These are phyloP conservation scores for Drosophila eugracilis DNA, from an alignment of 1,140 invertebrate species.

Conservation along the genomic window DNA sequence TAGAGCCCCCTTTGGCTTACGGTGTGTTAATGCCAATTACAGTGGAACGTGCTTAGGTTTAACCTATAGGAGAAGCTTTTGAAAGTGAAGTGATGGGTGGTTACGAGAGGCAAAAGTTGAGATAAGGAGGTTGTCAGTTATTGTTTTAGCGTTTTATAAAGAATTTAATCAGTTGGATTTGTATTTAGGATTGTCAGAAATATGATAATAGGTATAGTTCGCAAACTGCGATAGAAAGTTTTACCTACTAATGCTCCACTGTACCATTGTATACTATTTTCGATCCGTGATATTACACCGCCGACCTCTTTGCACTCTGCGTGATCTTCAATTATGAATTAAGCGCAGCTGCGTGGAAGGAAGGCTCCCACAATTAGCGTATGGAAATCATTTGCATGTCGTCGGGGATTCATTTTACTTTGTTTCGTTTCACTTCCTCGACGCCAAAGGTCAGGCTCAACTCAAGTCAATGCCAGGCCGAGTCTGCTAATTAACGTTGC, in stretches of 20 bases:
- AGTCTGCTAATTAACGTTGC: slow-evolving; percentile 44
- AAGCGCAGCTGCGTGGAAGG: slow-evolving; percentile 36
- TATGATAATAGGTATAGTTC: not conserved
- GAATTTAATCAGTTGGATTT: too few species aligned
- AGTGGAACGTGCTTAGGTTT: not conserved
- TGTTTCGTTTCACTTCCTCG: slow-evolving; percentile 32
- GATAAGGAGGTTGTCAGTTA: not conserved
- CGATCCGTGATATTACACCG: slow-evolving; percentile 21
- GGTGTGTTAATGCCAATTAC: slow-evolving; percentile 28
- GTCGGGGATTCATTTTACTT: slow-evolving; percentile 17
- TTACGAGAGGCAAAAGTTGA: too few species aligned
- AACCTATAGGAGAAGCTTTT: not conserved
- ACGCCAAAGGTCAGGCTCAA: slow-evolving; percentile 43
- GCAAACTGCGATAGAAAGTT: too few species aligned
- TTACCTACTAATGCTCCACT: not conserved
- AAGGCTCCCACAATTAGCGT: slow-evolving; percentile 44
- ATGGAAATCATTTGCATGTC: slow-evolving; percentile 50
- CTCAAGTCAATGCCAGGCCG: slow-evolving; percentile 52
- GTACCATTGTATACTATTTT: slow-evolving; percentile 16
- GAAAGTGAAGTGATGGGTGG: not conserved
- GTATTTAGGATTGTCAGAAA: too few species aligned
- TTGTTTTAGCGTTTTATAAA: not conserved
- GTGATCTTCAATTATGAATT: slow-evolving; percentile 56
- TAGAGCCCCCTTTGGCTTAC: slow-evolving; percentile 12
- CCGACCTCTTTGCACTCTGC: slow-evolving; percentile 37